These are phyloP conservation scores for Colletes gigas DNA, from an alignment of 1,140 invertebrate genomes.

Conservation along the genomic window DNA sequence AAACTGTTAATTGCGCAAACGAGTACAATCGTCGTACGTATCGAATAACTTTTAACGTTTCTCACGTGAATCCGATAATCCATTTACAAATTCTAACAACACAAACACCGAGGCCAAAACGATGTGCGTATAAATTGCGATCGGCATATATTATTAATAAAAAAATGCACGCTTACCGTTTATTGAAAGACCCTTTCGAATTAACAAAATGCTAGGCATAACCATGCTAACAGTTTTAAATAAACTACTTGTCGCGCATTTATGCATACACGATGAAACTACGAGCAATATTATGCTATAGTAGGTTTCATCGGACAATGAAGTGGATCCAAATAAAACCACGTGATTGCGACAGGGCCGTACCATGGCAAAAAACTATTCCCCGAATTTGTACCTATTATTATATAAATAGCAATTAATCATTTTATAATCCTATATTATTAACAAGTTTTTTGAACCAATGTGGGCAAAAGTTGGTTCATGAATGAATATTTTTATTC, in stretches of 20 bases:
- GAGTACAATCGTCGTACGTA: neutral
- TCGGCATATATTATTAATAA: conserved; percentile 23
- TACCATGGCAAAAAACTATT: no score
- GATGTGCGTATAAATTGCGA: conserved; percentile 5
- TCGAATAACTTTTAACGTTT: neutral
- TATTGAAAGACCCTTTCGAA: conserved; percentile 42
- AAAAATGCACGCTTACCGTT: conserved; percentile 53
- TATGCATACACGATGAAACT: conserved; percentile 16
- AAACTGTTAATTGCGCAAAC: neutral
- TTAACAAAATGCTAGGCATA: conserved; percentile 42
- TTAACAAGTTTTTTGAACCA: no score
- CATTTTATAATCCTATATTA: no score
- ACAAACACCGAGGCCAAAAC: conserved; percentile 14
- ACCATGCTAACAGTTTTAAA: conserved; percentile 53
- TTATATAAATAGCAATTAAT: no score
- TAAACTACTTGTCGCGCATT: conserved; percentile 46
- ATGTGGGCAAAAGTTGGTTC: no score
- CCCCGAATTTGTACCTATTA: no score
- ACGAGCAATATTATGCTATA: conserved; percentile 25
- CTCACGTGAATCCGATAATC: neutral
- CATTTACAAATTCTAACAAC: neutral
- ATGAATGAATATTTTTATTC: no score
- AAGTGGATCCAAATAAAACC: no score
- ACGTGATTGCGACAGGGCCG: no score
- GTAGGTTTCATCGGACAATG: conserved; percentile 4